Base-by-base conservation (phyloP, 1,140 invertebrate species). In the Dreissena polymorpha region DNA sequence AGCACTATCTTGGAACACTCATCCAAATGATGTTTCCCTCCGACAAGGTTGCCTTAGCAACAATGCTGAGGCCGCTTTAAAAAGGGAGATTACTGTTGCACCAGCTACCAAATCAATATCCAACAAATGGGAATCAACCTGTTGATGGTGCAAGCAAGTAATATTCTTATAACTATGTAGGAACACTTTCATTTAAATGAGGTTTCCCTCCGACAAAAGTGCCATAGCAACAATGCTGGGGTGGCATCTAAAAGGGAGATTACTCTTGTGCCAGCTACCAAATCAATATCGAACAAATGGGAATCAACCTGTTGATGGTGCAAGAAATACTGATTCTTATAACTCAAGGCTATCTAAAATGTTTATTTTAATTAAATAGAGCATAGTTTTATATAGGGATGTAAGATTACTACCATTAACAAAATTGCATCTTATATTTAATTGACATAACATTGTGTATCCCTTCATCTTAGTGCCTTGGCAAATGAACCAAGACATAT, bases 41-140 rank as follows among this genome's bases (percentile, higher is more conserved):
- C 1, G 72, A 74, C 72, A 74, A 57, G 18, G 14, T 74, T 23
- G 51, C 10, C 14, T 18, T 51, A 21, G 23, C 25, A 13, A 60
- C n/a, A 16, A 63, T 63, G 18, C 51, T 63, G 10, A 18, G 16
- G 29, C 21, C 29, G 53, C 23, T 72, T 51, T n/a, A 25, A 25
- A 77, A 67, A 68, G 64, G 75, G 75, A 78, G n/a, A n/a, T 25
- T 64, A 39, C 16, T 80, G 7, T 80, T 16, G 77, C 77, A 80
- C 77, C 67, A 25, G 77, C 77, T 80, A 80, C 77, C 77, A 80
- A 80, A 67, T 70, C 21, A 21, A 18, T 21, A 39, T n/a, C 77
- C 23, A 80, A 5, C 10, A 29, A 18, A 25, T 49, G 57, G 68
- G 63, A 23, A 71, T 39, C 39, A 39, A 39, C 39, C 39, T 39